Evolutionary conservation across 1,140 invertebrate species (phyloP).

Genomic region (Cephus cinctus): DNA sequence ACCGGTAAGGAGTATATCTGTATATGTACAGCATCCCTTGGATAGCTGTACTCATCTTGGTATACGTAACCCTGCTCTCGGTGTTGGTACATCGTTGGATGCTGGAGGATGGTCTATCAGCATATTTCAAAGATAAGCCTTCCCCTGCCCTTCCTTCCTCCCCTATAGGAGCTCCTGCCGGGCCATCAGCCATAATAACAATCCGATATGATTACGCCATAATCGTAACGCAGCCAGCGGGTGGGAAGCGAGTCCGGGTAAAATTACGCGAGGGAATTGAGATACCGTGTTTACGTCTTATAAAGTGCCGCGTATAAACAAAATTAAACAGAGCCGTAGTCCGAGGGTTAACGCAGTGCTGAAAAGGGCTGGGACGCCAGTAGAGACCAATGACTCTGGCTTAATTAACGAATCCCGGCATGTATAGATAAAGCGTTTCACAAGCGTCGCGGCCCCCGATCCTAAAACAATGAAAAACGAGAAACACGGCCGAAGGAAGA

Average conservation of each 20-base stretch:
- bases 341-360: no score
- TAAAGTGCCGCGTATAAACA: constrained; percentile 55
- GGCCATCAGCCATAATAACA: constrained; percentile 56
- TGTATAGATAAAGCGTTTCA: no score
- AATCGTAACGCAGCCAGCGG: constrained; percentile 49
- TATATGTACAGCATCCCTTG: neutral
- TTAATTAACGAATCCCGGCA: no score
- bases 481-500: no score
- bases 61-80: neutral
- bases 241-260: constrained; percentile 18
- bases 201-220: constrained; percentile 58
- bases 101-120: constrained; percentile 44
- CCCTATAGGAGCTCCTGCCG: constrained; percentile 31
- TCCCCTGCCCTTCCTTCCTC: constrained; percentile 18
- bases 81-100: neutral
- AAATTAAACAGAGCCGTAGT: constrained; percentile 52
- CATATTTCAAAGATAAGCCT: constrained; percentile 58
- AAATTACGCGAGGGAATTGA: constrained; percentile 56
- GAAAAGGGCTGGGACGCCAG: no score
- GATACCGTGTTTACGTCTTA: constrained; percentile 56
- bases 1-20: constrained; percentile 1
- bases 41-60: neutral
- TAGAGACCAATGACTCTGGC: no score
- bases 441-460: no score
- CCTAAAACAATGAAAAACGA: no score